A percentile compares a stretch with the other conserved stretches of the same genome.
phyloP scores from a whole-genome alignment of 92 coral and sea anemone species.

The Parazoanthus darwini region DNA sequence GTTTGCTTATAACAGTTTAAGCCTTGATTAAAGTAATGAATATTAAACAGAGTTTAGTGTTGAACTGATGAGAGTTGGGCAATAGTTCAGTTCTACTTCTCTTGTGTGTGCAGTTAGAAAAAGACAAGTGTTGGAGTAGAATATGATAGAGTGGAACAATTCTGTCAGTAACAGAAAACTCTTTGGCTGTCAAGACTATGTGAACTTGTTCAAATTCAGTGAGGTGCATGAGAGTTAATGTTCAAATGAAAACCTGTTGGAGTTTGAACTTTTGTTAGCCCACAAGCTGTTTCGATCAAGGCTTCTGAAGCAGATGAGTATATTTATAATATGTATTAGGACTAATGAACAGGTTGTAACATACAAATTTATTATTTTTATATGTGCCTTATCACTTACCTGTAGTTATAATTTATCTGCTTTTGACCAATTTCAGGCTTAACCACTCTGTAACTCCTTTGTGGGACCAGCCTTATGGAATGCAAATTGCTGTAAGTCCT shows the following conservation, averaged over 20 bases:
- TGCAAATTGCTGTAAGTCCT: constrained; percentile 74
- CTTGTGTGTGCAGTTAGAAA: too few species aligned
- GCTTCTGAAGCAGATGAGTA: too few species aligned
- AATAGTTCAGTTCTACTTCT: neutral
- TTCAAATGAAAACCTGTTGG: too few species aligned
- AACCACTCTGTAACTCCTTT: constrained; percentile 89
- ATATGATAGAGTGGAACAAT: too few species aligned
- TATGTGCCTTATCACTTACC: neutral
- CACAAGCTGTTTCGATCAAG: too few species aligned
- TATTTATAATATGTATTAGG: too few species aligned
- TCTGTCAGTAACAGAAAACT: too few species aligned
- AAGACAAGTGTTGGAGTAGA: neutral
- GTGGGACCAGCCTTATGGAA: constrained; percentile 83
- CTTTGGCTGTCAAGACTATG: too few species aligned
- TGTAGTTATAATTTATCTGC: neutral
- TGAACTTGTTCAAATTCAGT: neutral
- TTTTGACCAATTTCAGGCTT: constrained; percentile 54
- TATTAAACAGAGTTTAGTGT: too few species aligned
- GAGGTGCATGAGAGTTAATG: neutral
- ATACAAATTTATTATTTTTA: neutral
- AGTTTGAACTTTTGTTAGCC: too few species aligned
- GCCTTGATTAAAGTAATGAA: neutral
- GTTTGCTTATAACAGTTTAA: neutral
- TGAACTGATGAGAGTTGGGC: too few species aligned
- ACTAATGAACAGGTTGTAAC: too few species aligned